phyloP scores from a whole-genome alignment of 2,113 vertebrate genomes.

The Brachirus orientalis region DNA sequence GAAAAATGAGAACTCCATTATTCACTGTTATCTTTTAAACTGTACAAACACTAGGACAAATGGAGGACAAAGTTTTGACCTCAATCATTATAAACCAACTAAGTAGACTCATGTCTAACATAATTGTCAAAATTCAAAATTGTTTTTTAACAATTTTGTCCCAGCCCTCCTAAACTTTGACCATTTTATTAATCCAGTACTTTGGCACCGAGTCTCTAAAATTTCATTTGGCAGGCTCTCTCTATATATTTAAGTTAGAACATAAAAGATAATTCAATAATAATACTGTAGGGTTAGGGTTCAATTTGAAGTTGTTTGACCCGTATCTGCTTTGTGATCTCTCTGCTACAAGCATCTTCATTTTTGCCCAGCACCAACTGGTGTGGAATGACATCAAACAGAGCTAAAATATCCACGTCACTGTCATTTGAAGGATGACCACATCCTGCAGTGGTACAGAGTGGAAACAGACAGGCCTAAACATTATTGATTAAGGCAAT shows the following conservation, averaged over 20 bases:
- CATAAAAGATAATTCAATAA: not conserved
- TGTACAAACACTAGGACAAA: no score
- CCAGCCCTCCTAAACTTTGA: no score
- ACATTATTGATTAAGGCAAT: no score
- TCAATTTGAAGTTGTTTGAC: not conserved
- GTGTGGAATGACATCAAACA: not conserved
- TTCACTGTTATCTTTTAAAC: constrained; percentile 3
- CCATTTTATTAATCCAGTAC: no score
- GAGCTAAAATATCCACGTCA: not conserved
- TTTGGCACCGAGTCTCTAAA: no score
- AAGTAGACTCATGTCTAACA: no score
- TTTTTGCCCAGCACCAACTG: not conserved
- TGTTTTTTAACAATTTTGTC: no score
- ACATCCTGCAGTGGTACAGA: not conserved
- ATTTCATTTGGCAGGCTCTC: no score
- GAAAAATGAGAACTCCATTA: constrained; percentile 9
- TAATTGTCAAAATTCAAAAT: no score
- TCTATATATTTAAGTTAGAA: not conserved
- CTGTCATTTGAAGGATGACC: constrained; percentile 3
- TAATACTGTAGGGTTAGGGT: not conserved
- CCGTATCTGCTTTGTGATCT: constrained; percentile 15
- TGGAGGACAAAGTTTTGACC: no score
- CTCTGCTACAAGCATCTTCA: not conserved
- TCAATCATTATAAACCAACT: no score
- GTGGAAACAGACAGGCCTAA: not conserved